phyloP scores from a whole-genome alignment of 2,888 invertebrate species.

The Myopa testacea region DNA sequence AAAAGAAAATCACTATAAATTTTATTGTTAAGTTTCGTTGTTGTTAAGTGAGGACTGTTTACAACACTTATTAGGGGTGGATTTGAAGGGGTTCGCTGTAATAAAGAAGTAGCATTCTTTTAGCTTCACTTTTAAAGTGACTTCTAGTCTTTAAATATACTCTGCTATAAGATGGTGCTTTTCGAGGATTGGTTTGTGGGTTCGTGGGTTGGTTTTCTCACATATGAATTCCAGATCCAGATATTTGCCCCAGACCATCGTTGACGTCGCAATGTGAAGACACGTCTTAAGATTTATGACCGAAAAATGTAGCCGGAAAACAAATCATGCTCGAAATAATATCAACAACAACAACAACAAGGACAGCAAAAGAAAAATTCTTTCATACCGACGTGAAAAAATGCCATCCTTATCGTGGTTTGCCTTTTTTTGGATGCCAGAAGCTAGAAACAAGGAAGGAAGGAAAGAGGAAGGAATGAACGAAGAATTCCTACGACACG shows the following conservation, averaged over 20 bases:
- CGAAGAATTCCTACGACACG: conserved; percentile 57
- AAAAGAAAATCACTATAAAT: conserved; percentile 9
- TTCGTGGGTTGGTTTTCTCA: no score
- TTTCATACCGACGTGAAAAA: conserved; percentile 49
- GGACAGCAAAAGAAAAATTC: not conserved
- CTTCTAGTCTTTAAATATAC: no score
- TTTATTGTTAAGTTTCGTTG: not conserved
- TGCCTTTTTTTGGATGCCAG: not conserved
- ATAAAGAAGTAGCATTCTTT: no score
- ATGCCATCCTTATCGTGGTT: conserved; percentile 41
- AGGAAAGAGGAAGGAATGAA: conserved; percentile 18
- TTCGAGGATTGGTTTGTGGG: no score
- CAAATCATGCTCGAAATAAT: conserved; percentile 28
- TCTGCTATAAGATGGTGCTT: no score
- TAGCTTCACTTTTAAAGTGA: no score
- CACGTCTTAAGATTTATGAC: conserved; percentile 27
- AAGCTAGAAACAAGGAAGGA: not conserved
- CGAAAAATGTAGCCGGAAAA: conserved; percentile 3
- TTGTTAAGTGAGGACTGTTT: no score
- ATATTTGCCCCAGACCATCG: not conserved
- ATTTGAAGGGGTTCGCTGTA: no score
- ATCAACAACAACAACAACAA: not conserved
- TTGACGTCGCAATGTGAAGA: not conserved
- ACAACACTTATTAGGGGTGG: no score
- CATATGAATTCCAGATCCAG: no score